These are phyloP conservation scores for Siniperca obscura DNA, from an alignment of 2,797 vertebrate genomes.

Conservation along the genomic window DNA sequence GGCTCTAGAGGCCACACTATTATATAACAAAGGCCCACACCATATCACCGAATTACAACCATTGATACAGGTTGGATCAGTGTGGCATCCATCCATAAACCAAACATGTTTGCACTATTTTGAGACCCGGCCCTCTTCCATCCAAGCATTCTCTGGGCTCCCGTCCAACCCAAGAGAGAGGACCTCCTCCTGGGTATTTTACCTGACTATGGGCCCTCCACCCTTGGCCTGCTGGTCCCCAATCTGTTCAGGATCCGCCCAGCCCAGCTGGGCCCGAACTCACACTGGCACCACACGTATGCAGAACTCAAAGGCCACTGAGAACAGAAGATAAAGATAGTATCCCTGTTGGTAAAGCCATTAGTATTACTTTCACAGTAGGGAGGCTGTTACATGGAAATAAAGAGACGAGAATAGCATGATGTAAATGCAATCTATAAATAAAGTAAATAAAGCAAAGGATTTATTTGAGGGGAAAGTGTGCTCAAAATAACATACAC, in stretches of 20 bases:
- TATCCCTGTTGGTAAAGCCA: constrained; percentile 42
- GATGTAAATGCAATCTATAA: constrained; percentile 25
- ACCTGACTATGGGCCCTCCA: constrained; percentile 74
- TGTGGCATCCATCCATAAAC: constrained; percentile 44
- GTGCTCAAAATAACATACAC: constrained; percentile 22
- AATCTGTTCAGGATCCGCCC: constrained; percentile 84
- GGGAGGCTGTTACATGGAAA: constrained; percentile 32
- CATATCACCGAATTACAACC: constrained; percentile 1
- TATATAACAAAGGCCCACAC: not conserved
- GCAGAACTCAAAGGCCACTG: constrained; percentile 43
- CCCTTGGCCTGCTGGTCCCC: constrained; percentile 80
- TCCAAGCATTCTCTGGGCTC: constrained; percentile 56
- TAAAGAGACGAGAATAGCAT: constrained; percentile 17
- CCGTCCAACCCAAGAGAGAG: constrained; percentile 67
- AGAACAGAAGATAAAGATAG: constrained; percentile 58
- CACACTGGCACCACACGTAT: constrained; percentile 65
- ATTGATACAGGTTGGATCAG: constrained; percentile 38
- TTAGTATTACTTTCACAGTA: constrained; percentile 56
- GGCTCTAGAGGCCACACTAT: not conserved
- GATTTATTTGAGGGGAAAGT: constrained; percentile 10
- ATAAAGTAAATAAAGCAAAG: constrained; percentile 12
- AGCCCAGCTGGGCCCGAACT: constrained; percentile 66
- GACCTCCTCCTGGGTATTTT: constrained; percentile 64
- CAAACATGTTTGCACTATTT: constrained; percentile 74
- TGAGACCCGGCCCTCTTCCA: constrained; percentile 58